A percentile compares a stretch with the other conserved stretches of the same genome.
These are phyloP conservation scores for Petaurus breviceps DNA, from an alignment of 2,113 vertebrate species.

Conservation along the genomic window DNA sequence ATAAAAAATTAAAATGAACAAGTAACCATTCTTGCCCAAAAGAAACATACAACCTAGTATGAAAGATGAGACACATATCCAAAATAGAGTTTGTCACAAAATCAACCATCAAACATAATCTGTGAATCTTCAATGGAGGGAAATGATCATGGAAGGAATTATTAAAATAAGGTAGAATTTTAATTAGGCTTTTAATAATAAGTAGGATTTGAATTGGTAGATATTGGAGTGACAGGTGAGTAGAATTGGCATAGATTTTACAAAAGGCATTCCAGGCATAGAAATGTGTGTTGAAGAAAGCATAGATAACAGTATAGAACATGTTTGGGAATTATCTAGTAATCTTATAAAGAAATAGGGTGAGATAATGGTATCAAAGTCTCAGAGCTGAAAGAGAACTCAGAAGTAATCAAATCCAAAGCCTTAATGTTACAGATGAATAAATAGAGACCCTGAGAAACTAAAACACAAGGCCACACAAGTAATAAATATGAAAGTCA, in stretches of 20 bases:
- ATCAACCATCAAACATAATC: background rate
- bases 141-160: background rate
- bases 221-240: background rate
- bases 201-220: background rate
- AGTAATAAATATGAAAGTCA: background rate
- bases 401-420: background rate
- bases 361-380: background rate
- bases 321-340: background rate
- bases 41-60: background rate
- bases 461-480: background rate
- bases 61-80: background rate
- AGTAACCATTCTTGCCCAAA: background rate
- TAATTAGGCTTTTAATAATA: background rate
- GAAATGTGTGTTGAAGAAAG: background rate
- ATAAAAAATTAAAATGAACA: background rate
- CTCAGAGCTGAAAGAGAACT: background rate
- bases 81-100: background rate
- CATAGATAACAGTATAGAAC: background rate
- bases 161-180: background rate
- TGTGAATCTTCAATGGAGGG: background rate
- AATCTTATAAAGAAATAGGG: background rate
- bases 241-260: background rate
- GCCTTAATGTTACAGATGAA: background rate
- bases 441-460: background rate
- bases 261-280: background rate